A percentile compares a stretch with the other conserved stretches of the same genome.
phyloP scores from a whole-genome alignment of 35 echinoderm and acorn worm species.

The Patiria miniata region DNA sequence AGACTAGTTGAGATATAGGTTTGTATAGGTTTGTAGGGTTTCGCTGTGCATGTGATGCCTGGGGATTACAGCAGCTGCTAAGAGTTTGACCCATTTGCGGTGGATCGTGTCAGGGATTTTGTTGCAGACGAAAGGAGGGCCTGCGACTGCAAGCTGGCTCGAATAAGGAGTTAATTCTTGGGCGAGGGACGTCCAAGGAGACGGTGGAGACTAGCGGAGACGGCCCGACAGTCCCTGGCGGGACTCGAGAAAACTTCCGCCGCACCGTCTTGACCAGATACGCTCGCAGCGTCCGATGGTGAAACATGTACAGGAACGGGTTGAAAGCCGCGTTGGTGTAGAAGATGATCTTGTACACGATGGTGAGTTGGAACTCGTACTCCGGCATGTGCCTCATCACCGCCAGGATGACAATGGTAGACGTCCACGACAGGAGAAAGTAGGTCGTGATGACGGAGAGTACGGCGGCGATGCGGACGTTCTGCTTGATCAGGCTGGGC shows the following conservation, averaged over 20 bases:
- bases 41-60: too few species aligned
- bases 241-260: constrained; percentile 4
- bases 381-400: neutral
- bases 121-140: neutral
- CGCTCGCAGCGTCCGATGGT: neutral
- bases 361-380: neutral
- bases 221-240: neutral
- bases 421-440: constrained; percentile 18
- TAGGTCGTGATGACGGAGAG: constrained; percentile 29
- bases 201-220: neutral
- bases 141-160: neutral
- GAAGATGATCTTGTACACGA: neutral
- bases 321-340: constrained; percentile 32
- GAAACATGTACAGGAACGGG: constrained; percentile 26
- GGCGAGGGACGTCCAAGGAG: neutral
- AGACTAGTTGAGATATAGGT: too few species aligned
- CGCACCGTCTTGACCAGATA: constrained; percentile 3
- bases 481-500: neutral
- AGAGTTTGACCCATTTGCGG: too few species aligned
- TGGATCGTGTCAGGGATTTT: too few species aligned
- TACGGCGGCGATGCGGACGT: constrained; percentile 15
- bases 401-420: neutral
- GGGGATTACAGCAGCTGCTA: too few species aligned
- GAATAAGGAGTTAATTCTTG: neutral
- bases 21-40: too few species aligned